Evolutionary conservation across 1,140 invertebrate genomes (phyloP).

Genomic region (Saccostrea echinata): DNA sequence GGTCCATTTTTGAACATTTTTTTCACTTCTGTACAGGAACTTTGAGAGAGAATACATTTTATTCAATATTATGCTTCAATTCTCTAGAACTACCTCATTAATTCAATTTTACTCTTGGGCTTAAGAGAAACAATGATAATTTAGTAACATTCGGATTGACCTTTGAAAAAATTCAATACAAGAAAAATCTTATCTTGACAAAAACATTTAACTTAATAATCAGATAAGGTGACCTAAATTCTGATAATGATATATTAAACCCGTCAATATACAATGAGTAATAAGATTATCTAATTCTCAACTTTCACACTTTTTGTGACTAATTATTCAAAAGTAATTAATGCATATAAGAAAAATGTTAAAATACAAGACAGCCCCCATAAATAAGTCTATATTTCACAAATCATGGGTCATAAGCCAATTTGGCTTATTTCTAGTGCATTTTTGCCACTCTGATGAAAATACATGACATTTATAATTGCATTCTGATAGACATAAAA

Average conservation of each 20-base stretch:
- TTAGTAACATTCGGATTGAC: too few relatives aligned
- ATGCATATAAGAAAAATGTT: slow-evolving; percentile 13
- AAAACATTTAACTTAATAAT: too few relatives aligned
- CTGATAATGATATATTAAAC: slow-evolving; percentile 9
- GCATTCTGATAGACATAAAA: background rate
- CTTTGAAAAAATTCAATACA: too few relatives aligned
- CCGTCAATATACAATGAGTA: slow-evolving; percentile 16
- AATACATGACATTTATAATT: background rate
- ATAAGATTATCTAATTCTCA: slow-evolving; percentile 14
- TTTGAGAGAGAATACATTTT: too few relatives aligned
- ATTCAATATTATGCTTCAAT: too few relatives aligned
- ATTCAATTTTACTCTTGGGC: too few relatives aligned
- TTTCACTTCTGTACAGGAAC: too few relatives aligned
- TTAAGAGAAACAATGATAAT: too few relatives aligned
- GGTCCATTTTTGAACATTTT: too few relatives aligned
- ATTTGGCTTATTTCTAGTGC: background rate
- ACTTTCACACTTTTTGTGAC: slow-evolving; percentile 19
- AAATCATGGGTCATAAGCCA: background rate
- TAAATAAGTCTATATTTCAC: slow-evolving; percentile 15
- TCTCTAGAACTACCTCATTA: too few relatives aligned
- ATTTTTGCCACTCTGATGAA: background rate
- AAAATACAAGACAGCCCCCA: background rate
- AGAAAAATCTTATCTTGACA: too few relatives aligned
- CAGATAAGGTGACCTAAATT: background rate
- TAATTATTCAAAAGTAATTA: slow-evolving; percentile 28